Evolutionary conservation across 30 jellyfish, hydroid and myxozoan genomes (phyloP), one percentile per base, ranked within the genome.

Genomic region (Aurelia coerulea): DNA sequence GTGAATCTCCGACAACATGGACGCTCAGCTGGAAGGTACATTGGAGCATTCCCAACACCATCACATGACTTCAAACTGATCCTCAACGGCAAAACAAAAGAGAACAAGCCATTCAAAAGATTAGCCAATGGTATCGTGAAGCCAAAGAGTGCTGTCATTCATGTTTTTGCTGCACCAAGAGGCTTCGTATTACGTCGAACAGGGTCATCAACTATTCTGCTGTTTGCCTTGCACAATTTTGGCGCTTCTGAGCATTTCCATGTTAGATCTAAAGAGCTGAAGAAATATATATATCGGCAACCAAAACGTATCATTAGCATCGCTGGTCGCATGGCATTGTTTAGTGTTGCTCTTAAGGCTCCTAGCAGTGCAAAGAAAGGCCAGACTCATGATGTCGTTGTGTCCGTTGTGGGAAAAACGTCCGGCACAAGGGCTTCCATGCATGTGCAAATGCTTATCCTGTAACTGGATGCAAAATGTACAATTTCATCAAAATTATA

Each of bases 91-190:
- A 56, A 23, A 35, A 76, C 86, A 19, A 56, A 54, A 56, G 42
- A 23, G 5, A 33, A 60, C 51, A 54, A 9, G n/a, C 76, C 62
- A 32, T 53, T 76, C 86, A 19, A 32, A 10, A 72, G 86, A 10
- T 15, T 60, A 41, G 35, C 65, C 33, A n/a, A 52, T 53, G 72
- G 39, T 0, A 56, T 31, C 46, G 62, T 76, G 34, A 76, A 76
- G 18, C 62, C 86, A 13, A 19, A 32, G 18, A 31, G 31, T 3
- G 68, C 51, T 33, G 18, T 78, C 14, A 39, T 78, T 10, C 79
- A 78, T 46, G 51, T 78, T 33, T 62, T 78, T 15, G 29, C 88
- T 17, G 79, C 88, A 63, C 88, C 88, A 11, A 33, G 79, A 11
- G 88, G 88, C 32, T 23, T 62, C 18, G 51, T 17, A 0, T 11